A percentile compares a stretch with the other conserved stretches of the same genome.
phyloP scores from a whole-genome alignment of 2,113 vertebrate genomes.

The Stictonetta naevosa region DNA sequence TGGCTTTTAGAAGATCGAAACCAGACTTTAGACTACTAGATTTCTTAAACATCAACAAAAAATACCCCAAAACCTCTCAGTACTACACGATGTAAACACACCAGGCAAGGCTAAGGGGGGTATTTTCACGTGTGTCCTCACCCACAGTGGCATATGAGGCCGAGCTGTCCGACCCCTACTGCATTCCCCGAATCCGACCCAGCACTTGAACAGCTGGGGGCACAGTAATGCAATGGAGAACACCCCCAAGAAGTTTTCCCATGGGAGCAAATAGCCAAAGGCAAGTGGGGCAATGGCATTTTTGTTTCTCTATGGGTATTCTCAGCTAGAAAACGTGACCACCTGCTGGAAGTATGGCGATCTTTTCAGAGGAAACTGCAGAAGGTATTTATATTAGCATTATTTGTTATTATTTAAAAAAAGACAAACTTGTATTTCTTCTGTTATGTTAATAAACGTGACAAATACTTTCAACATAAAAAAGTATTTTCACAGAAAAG shows the following conservation, averaged over 20 bases:
- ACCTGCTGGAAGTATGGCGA: neutral
- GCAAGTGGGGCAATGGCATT: neutral
- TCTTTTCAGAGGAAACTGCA: neutral
- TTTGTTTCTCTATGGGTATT: neutral
- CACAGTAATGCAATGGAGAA: neutral
- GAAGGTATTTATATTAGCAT: neutral
- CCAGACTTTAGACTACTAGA: neutral
- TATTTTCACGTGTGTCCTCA: neutral
- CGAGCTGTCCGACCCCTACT: neutral
- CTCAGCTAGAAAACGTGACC: neutral
- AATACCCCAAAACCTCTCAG: neutral
- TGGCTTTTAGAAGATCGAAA: neutral
- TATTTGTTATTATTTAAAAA: neutral
- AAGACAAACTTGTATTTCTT: neutral
- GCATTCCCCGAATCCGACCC: neutral
- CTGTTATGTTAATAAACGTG: neutral
- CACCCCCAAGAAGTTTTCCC: neutral
- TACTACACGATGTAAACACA: neutral
- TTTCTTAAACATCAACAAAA: neutral
- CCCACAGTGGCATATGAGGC: neutral
- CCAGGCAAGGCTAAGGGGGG: neutral
- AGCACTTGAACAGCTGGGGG: neutral
- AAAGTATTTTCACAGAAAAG: neutral
- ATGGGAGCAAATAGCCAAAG: fast-evolving
- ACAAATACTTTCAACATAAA: neutral